A percentile compares a stretch with the other conserved stretches of the same genome.
phyloP scores from a whole-genome alignment of 2,888 invertebrate species.

The Abrostola triplasia region DNA sequence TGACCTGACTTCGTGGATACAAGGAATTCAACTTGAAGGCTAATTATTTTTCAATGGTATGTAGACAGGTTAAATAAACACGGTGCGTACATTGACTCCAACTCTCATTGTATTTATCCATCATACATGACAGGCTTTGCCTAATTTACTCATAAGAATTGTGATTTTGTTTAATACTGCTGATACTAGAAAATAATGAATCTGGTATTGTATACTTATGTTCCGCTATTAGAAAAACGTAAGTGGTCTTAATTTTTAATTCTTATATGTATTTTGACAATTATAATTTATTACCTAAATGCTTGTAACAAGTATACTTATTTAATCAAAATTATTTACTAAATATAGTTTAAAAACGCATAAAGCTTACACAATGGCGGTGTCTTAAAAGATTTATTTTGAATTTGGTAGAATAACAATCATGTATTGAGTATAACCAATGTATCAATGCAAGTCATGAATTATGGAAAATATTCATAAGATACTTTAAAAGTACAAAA shows the following conservation, averaged over 20 bases:
- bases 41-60: constrained; percentile 59
- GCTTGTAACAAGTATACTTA: neutral
- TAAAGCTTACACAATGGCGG: too few relatives aligned
- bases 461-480: constrained; percentile 13
- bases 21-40: constrained; percentile 93
- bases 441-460: neutral
- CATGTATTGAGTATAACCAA: neutral
- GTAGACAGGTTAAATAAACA: constrained; percentile 39
- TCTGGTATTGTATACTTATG: constrained; percentile 42
- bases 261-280: constrained; percentile 16
- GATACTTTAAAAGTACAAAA: constrained; percentile 21
- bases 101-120: constrained; percentile 51
- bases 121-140: constrained; percentile 54
- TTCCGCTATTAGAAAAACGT: constrained; percentile 37
- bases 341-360: constrained; percentile 29
- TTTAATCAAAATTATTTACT: constrained; percentile 4
- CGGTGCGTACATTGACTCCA: constrained; percentile 52
- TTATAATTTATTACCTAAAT: constrained; percentile 26
- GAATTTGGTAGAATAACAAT: too few relatives aligned
- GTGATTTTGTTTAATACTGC: constrained; percentile 58
- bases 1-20: constrained; percentile 96
- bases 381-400: too few relatives aligned
- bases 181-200: constrained; percentile 45
- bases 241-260: constrained; percentile 36
- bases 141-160: constrained; percentile 54